A percentile compares a stretch with the other conserved stretches of the same genome.
Conservation (phyloP, 2,113 vertebrate genomes). For the Tautogolabrus adspersus region DNA sequence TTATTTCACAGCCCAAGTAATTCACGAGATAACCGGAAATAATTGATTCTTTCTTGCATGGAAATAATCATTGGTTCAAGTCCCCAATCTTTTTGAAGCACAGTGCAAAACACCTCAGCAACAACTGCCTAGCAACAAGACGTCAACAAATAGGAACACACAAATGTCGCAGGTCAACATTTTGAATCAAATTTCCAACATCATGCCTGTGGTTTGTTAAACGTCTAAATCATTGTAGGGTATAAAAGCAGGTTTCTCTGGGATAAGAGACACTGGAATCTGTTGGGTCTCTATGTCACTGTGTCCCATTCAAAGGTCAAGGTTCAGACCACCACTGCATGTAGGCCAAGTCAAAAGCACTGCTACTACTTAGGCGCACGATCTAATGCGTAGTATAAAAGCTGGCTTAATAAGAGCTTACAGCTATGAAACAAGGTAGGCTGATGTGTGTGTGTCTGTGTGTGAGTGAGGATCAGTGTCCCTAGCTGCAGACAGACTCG, state of each 20-base stretch:
- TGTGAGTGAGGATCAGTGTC: conserved; percentile 41
- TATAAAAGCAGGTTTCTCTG: background rate
- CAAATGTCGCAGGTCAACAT: background rate
- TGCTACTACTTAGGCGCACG: conserved; percentile 17
- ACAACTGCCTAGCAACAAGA: conserved; percentile 58
- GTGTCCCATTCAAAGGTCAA: conserved; percentile 11
- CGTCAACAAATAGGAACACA: conserved; percentile 42
- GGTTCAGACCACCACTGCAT: conserved; percentile 6
- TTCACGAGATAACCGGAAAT: background rate
- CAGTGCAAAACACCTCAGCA: conserved; percentile 7
- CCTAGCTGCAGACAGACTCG: conserved; percentile 57
- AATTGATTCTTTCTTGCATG: too few species aligned
- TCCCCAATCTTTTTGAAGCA: conserved; percentile 5
- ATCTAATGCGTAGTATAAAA: conserved; percentile 10
- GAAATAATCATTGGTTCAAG: background rate
- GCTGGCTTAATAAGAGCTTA: conserved; percentile 45
- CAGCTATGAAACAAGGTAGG: conserved; percentile 39
- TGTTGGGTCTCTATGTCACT: background rate
- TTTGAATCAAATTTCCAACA: conserved; percentile 21
- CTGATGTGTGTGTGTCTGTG: conserved; percentile 45
- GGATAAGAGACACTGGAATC: background rate
- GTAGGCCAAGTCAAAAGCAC: conserved; percentile 5
- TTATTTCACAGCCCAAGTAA: background rate
- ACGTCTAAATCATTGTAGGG: background rate
- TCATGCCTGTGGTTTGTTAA: background rate